These are phyloP conservation scores for Corydoras maculifer DNA, from an alignment of 2,113 vertebrate species.

Conservation along the genomic window DNA sequence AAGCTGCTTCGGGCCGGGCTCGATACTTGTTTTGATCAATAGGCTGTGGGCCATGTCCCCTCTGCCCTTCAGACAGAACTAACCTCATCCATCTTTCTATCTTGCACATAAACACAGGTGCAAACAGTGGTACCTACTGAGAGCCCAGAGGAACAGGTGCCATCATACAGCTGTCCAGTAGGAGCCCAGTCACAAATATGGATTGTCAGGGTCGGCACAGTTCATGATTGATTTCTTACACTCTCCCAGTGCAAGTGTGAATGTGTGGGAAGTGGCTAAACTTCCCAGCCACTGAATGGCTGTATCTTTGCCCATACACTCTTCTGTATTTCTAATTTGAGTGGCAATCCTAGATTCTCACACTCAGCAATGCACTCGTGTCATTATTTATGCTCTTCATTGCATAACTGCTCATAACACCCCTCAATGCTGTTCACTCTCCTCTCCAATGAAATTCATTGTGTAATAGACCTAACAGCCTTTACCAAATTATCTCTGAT, in stretches of 20 bases:
- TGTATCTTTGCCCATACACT: conserved; percentile 25
- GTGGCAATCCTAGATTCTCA: conserved; percentile 35
- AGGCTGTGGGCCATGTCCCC: conserved; percentile 30
- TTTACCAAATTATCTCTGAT: conserved; percentile 66
- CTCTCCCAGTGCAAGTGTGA: conserved; percentile 21
- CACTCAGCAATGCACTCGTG: conserved; percentile 24
- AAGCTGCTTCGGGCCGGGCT: conserved; percentile 10
- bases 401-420: conserved; percentile 43
- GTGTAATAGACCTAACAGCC: conserved; percentile 70
- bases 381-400: conserved; percentile 43
- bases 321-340: conserved; percentile 40
- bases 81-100: conserved; percentile 29
- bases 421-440: conserved; percentile 55
- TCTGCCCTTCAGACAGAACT: conserved; percentile 31
- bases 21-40: conserved; percentile 36
- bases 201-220: conserved; percentile 33
- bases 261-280: conserved; percentile 1
- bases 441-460: conserved; percentile 62
- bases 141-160: conserved; percentile 18
- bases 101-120: conserved; percentile 24
- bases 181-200: conserved; percentile 29
- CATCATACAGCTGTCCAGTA: conserved; percentile 4
- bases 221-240: conserved; percentile 36
- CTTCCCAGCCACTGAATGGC: conserved; percentile 28
- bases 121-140: conserved; percentile 8